These are phyloP conservation scores for Campopleginae sp. DNA, from an alignment of 2,888 invertebrate species.

Conservation along the genomic window DNA sequence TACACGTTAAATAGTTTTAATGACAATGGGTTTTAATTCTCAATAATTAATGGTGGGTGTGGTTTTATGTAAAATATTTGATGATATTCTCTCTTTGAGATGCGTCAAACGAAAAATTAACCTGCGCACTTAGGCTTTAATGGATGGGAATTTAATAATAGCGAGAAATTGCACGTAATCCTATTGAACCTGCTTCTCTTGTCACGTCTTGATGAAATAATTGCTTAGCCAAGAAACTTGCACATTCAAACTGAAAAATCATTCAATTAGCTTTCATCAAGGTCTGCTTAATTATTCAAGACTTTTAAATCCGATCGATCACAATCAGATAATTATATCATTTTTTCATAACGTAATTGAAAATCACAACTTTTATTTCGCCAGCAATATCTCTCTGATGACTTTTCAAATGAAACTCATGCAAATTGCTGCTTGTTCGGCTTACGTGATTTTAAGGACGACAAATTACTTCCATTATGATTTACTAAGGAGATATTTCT, in stretches of 20 bases:
- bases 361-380: background rate
- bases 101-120: background rate
- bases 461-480: background rate
- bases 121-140: background rate
- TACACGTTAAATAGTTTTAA: background rate
- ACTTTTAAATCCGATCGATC: background rate
- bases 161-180: conserved; percentile 11
- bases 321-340: background rate
- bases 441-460: background rate
- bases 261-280: conserved; percentile 11
- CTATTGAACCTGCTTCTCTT: conserved; percentile 31
- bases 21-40: background rate
- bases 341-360: background rate
- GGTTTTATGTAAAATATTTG: background rate
- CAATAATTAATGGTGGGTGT: background rate
- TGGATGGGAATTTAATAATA: conserved; percentile 1
- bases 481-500: conserved; percentile 39
- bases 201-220: background rate
- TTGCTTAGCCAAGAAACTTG: background rate
- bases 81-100: background rate
- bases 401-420: background rate
- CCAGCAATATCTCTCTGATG: background rate
- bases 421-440: background rate
- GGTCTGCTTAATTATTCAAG: background rate
- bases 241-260: conserved; percentile 7